These are phyloP conservation scores for Sinocyclocheilus grahami DNA, from an alignment of 2,113 vertebrate species.

Conservation along the genomic window DNA sequence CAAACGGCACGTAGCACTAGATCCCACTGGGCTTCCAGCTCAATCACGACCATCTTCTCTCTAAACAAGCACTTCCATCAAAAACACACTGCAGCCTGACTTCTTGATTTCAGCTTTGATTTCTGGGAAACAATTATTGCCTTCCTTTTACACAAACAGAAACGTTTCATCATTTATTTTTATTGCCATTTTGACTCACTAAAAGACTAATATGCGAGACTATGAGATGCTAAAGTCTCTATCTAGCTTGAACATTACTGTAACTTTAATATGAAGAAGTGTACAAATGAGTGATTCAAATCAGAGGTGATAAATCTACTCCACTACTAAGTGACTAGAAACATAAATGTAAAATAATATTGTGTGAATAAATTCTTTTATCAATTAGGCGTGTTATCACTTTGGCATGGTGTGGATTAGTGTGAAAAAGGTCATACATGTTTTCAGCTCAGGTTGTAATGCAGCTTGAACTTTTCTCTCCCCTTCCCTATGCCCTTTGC, in stretches of 20 bases:
- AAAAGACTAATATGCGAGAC: background rate
- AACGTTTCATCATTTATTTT: background rate
- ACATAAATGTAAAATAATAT: background rate
- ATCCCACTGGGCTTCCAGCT: conserved; percentile 45
- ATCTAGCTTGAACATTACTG: background rate
- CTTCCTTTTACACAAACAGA: background rate
- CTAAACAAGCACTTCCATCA: conserved; percentile 42
- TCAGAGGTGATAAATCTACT: background rate
- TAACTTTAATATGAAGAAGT: background rate
- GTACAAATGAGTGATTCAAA: too few species aligned
- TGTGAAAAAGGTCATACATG: background rate
- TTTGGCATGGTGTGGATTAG: background rate
- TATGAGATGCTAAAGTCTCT: background rate
- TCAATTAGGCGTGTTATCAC: too few species aligned
- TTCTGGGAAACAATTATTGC: background rate
- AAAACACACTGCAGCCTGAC: background rate
- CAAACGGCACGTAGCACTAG: conserved; percentile 57
- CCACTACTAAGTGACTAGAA: background rate
- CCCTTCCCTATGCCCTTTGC: background rate
- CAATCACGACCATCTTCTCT: conserved; percentile 29
- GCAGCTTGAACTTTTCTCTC: background rate
- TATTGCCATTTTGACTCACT: background rate
- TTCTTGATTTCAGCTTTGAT: conserved; percentile 19
- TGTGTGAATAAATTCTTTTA: background rate
- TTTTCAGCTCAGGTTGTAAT: background rate